These are phyloP conservation scores for rabbit (Oryctolagus cuniculus) DNA, from an alignment of 2,113 vertebrate genomes.

Conservation along the genomic window mOryCun1.1 NC_091434.1:61720501-61721000, in stretches of 20 bases:
- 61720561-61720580: not conserved
- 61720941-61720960: conserved; percentile 48
- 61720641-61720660: conserved; percentile 10
- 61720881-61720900: conserved; percentile 43
- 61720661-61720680: conserved; percentile 34
- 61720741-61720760: conserved; percentile 72
- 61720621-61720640: conserved; percentile 8
- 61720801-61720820: conserved; percentile 46
- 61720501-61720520: not conserved
- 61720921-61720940: conserved; percentile 44
- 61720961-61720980: not conserved
- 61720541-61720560: conserved; percentile 25
- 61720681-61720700: conserved; percentile 39
- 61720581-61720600: conserved; percentile 10
- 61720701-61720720: conserved; percentile 27
- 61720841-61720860: conserved; percentile 21
- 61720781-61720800: conserved; percentile 60
- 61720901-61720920: conserved; percentile 19
- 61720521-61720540: not conserved
- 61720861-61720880: conserved; percentile 78
- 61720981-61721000: conserved; percentile 18
- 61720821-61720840: conserved; percentile 48
- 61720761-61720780: conserved; percentile 59
- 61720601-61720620: not conserved
- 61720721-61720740: conserved; percentile 61